These are phyloP conservation scores for Pedetes capensis DNA, from an alignment of 2,113 vertebrate species.

Conservation along the genomic window DNA sequence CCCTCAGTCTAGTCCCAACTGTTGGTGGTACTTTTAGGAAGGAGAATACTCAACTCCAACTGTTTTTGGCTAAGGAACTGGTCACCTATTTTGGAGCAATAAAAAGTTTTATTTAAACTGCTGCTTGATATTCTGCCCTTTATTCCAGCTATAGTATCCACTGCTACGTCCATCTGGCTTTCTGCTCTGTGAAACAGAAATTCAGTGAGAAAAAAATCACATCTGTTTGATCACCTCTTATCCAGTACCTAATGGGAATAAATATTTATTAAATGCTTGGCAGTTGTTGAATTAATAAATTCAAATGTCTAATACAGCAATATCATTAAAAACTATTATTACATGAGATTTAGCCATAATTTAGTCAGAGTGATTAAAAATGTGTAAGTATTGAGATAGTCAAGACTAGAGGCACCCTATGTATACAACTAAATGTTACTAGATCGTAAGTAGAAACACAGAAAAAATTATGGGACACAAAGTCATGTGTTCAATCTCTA, in stretches of 20 bases:
- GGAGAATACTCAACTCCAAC: not conserved
- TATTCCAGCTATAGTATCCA: not conserved
- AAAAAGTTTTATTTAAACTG: not conserved
- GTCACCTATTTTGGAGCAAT: not conserved
- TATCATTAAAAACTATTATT: not conserved
- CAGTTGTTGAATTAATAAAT: not conserved
- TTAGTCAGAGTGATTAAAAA: not conserved
- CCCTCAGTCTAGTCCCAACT: not conserved
- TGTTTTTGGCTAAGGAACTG: not conserved
- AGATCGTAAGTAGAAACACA: not conserved
- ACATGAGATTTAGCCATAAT: not conserved
- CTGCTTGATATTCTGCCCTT: not conserved
- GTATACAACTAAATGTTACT: not conserved
- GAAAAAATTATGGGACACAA: too few species aligned
- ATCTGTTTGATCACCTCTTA: not conserved
- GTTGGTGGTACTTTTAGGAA: not conserved
- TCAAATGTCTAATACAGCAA: not conserved
- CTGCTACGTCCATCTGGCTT: not conserved
- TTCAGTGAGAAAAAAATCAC: not conserved
- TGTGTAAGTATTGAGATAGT: not conserved
- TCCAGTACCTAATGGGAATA: not conserved
- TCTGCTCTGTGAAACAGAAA: not conserved
- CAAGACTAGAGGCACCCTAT: not conserved
- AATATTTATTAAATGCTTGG: not conserved
- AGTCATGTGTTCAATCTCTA: too few species aligned